Conservation (phyloP, 1,140 invertebrate genomes). For the Drosophila tristis region DNA sequence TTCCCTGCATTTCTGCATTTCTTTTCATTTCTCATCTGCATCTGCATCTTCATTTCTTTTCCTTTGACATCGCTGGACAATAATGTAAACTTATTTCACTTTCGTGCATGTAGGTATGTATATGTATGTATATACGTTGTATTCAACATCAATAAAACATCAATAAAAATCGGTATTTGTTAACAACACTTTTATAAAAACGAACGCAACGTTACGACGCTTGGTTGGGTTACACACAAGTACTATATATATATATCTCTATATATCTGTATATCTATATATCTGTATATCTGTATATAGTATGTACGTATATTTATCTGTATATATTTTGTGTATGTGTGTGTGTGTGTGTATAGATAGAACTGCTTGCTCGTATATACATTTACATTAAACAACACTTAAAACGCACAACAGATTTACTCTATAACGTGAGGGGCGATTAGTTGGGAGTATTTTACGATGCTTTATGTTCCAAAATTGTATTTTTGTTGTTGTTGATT, state of each 20-base stretch:
- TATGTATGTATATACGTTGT: conserved; percentile 55
- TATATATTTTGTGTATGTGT: conserved; percentile 20
- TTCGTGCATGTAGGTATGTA: conserved; percentile 9
- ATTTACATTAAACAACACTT: conserved; percentile 55
- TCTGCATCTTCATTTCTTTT: no score
- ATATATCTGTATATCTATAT: conserved; percentile 29
- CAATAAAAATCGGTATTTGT: conserved; percentile 67
- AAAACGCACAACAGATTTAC: conserved; percentile 39
- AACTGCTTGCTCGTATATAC: conserved; percentile 27
- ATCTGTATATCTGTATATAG: conserved; percentile 20
- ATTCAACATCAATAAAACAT: conserved; percentile 75
- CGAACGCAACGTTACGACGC: conserved; percentile 75
- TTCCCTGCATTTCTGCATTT: no score
- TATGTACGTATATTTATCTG: conserved; percentile 24
- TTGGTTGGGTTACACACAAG: conserved; percentile 69
- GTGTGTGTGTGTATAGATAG: conserved; percentile 29
- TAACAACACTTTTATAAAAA: conserved; percentile 82
- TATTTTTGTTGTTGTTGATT: conserved; percentile 31
- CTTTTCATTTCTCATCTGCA: background rate
- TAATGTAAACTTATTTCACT: conserved; percentile 54
- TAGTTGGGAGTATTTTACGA: conserved; percentile 4
- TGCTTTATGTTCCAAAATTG: conserved; percentile 43
- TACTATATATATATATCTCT: conserved; percentile 36
- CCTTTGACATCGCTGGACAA: conserved; percentile 34
- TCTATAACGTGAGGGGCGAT: conserved; percentile 34